Conservation (phyloP, 1,140 invertebrate genomes). For the Ceratina calcarata region DNA sequence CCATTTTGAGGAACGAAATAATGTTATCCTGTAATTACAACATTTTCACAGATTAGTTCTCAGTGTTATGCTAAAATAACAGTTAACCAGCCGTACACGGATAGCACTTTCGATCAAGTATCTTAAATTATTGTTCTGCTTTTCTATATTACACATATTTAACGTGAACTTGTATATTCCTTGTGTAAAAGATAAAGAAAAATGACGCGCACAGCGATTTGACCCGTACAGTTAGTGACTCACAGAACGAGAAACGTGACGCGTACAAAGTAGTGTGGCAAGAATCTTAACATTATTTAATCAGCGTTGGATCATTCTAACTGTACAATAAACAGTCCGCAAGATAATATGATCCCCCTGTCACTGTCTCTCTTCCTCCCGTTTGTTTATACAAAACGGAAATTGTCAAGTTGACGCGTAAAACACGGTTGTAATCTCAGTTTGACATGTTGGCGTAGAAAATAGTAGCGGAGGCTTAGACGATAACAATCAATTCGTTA, state of each 20-base stretch:
- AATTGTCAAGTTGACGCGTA: background rate
- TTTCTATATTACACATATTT: too few species aligned
- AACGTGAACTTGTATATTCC: too few species aligned
- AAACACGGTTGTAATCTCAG: background rate
- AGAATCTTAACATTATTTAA: background rate
- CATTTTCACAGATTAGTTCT: background rate
- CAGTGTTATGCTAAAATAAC: background rate
- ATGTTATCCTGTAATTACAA: slow-evolving; percentile 17
- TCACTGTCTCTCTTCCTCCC: background rate
- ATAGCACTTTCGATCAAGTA: too few species aligned
- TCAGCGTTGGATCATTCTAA: slow-evolving; percentile 9
- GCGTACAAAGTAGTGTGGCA: background rate
- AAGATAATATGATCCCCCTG: background rate
- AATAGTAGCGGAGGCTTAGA: background rate
- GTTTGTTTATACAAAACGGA: background rate
- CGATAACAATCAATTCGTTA: slow-evolving; percentile 1
- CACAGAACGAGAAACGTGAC: background rate
- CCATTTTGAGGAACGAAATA: slow-evolving; percentile 18
- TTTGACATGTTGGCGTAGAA: background rate
- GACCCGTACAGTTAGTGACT: background rate
- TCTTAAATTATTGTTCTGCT: too few species aligned
- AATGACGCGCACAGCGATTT: too few species aligned
- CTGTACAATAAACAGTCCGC: background rate
- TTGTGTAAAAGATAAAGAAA: too few species aligned
- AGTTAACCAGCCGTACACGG: too few species aligned